Evolutionary conservation across 2,113 vertebrate genomes (phyloP).

Genomic region (chimpanzee (Pan troglodytes)): DNA sequence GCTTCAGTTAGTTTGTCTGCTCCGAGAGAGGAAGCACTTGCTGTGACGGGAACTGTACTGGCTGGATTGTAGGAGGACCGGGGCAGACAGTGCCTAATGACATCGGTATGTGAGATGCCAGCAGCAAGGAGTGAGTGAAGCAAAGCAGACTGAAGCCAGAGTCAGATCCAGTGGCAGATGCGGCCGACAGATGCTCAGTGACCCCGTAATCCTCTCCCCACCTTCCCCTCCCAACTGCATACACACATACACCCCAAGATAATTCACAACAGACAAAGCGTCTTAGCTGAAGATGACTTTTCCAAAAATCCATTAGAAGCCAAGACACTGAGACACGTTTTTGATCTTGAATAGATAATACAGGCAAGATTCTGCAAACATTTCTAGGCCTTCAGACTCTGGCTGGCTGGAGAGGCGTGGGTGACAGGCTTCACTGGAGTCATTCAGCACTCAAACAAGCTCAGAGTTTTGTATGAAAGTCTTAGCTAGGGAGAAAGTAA

Average conservation of each 20-base stretch:
- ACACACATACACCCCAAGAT: too few relatives aligned
- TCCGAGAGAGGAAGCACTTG: slow-evolving; percentile 72
- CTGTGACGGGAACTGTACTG: slow-evolving; percentile 71
- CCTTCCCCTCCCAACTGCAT: not conserved
- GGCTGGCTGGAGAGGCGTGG: not conserved
- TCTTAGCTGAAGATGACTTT: not conserved
- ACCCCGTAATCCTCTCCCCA: not conserved
- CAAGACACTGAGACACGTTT: not conserved
- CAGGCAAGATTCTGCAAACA: not conserved
- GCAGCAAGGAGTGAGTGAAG: not conserved
- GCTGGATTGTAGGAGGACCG: slow-evolving; percentile 70
- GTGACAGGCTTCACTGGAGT: not conserved
- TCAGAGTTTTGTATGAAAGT: not conserved
- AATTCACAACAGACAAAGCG: not conserved
- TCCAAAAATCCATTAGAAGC: not conserved
- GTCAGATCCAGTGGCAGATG: not conserved
- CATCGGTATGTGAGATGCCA: slow-evolving; percentile 70
- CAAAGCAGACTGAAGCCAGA: not conserved
- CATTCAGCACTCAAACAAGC: accelerated
- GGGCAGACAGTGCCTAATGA: slow-evolving; percentile 72
- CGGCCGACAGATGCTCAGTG: accelerated
- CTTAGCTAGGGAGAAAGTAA: not conserved
- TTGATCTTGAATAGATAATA: not conserved
- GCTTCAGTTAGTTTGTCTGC: slow-evolving; percentile 67
- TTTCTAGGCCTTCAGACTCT: not conserved